Conservation (phyloP, 2,797 vertebrate genomes). For the Pipistrellus pipistrellus region DNA sequence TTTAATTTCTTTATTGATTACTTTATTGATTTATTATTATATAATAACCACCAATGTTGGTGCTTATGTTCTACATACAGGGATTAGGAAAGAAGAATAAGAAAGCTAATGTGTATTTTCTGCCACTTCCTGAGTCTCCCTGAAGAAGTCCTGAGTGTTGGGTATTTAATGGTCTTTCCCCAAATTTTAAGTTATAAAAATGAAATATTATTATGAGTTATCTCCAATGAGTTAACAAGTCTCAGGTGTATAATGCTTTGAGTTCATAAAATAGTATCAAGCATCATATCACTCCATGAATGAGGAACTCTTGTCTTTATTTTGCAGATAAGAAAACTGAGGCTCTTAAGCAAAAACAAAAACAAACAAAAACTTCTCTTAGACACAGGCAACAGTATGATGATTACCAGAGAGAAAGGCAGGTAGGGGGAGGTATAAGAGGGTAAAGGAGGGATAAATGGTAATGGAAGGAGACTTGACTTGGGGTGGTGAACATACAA, state of each 20-base stretch:
- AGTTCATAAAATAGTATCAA: neutral
- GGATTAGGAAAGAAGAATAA: neutral
- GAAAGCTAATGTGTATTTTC: too few species aligned
- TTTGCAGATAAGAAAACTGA: neutral
- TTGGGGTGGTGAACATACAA: neutral
- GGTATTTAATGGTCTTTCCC: neutral
- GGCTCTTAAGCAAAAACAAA: neutral
- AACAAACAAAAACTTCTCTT: neutral
- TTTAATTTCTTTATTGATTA: too few species aligned
- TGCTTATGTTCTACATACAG: neutral
- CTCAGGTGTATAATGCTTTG: neutral
- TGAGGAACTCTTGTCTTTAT: neutral
- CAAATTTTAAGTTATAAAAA: neutral
- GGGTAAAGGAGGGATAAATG: neutral
- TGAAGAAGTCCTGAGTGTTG: neutral
- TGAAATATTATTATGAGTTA: neutral
- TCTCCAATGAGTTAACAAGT: neutral
- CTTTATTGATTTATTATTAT: too few species aligned
- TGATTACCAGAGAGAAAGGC: neutral
- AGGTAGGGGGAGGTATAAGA: neutral
- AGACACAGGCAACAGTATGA: neutral
- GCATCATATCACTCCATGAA: neutral
- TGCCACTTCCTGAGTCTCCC: neutral
- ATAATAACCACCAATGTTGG: rapidly evolving
- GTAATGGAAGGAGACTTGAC: neutral